These are phyloP conservation scores for Rhincodon typus DNA, from an alignment of 2,797 vertebrate species.

Conservation along the genomic window DNA sequence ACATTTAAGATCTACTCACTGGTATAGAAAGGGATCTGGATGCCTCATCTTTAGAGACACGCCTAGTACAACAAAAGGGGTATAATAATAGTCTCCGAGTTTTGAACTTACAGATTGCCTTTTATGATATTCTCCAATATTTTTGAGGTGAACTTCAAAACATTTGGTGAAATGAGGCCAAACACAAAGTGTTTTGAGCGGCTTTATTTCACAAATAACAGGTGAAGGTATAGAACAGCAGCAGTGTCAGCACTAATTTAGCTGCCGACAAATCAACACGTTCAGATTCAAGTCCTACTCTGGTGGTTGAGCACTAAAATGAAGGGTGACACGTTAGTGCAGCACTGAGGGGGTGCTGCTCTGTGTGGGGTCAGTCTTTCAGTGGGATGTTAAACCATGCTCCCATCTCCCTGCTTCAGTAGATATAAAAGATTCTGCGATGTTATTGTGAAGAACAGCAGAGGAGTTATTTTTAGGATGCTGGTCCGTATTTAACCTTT, in stretches of 20 bases:
- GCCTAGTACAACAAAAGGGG: neutral
- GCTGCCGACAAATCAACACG: too few species aligned
- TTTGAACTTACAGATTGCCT: neutral
- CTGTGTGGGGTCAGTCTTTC: too few species aligned
- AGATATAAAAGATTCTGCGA: too few species aligned
- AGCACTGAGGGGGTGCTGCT: too few species aligned
- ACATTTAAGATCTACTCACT: neutral
- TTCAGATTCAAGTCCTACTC: too few species aligned
- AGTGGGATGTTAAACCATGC: too few species aligned
- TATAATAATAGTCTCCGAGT: neutral
- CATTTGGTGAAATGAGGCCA: neutral
- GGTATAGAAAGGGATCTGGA: neutral
- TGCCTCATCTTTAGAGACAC: neutral
- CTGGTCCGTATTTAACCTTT: too few species aligned
- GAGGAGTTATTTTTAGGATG: too few species aligned
- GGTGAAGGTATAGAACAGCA: neutral
- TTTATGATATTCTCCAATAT: neutral
- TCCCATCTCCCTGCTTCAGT: too few species aligned
- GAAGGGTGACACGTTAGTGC: too few species aligned
- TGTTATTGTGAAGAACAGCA: too few species aligned
- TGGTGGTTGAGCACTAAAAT: too few species aligned
- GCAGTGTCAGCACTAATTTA: neutral
- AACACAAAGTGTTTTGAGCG: neutral
- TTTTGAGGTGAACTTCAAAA: neutral
- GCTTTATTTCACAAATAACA: neutral